These are phyloP conservation scores for Zaprionus africanus DNA, from an alignment of 1,140 invertebrate species.

Conservation along the genomic window DNA sequence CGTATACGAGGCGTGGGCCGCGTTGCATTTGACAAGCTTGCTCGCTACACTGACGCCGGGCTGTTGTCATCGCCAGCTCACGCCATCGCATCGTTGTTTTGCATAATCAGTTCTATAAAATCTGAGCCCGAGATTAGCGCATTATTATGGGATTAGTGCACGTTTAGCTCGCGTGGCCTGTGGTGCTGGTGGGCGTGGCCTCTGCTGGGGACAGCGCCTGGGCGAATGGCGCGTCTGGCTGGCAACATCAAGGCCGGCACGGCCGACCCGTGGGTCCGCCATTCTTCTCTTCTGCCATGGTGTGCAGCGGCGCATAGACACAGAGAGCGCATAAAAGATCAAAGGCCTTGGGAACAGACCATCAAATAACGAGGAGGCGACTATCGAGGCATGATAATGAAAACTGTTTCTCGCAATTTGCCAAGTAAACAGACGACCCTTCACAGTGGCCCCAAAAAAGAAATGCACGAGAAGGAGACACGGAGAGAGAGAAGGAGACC, in stretches of 20 bases:
- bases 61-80: constrained; percentile 19
- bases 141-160: constrained; percentile 72
- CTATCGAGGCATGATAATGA: constrained; percentile 80
- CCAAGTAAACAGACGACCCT: constrained; percentile 35
- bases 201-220: constrained; percentile 31
- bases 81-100: constrained; percentile 2
- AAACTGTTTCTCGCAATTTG: constrained; percentile 60
- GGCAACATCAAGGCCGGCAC: constrained; percentile 55
- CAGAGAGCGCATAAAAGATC: constrained; percentile 80
- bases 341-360: constrained; percentile 76
- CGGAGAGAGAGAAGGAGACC: not conserved
- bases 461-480: constrained; percentile 3
- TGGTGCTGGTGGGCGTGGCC: constrained; percentile 3
- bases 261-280: constrained; percentile 3
- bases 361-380: constrained; percentile 73
- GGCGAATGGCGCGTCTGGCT: constrained; percentile 7
- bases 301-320: constrained; percentile 56
- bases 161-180: constrained; percentile 9
- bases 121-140: constrained; percentile 66
- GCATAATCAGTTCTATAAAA: constrained; percentile 68
- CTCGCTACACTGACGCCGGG: constrained; percentile 18
- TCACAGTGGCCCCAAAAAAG: constrained; percentile 1
- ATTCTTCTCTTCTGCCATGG: constrained; percentile 37
- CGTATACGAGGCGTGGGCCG: constrained; percentile 58
- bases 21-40: constrained; percentile 42